Evolutionary conservation across 2,888 invertebrate genomes (phyloP).

Genomic region (Drosophila pseudotakahashii): DNA sequence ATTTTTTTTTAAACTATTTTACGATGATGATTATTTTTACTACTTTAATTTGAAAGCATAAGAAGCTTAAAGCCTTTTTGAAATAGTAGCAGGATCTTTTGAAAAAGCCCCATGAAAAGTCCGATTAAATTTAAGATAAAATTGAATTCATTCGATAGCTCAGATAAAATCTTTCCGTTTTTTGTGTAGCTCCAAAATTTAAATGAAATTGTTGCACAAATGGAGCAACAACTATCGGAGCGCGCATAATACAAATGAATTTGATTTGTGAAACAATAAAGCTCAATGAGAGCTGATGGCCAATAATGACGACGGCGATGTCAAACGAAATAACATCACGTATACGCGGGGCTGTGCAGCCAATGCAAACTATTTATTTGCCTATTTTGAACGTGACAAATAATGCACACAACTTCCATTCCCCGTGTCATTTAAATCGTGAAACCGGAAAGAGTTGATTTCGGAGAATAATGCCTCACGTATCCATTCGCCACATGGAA

Average conservation of each 20-base stretch:
- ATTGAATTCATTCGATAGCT: not conserved
- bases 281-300: constrained; percentile 62
- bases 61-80: too few species aligned
- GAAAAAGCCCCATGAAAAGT: too few species aligned
- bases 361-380: constrained; percentile 55
- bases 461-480: constrained; percentile 43
- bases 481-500: constrained; percentile 36
- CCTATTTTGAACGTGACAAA: constrained; percentile 68
- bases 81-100: too few species aligned
- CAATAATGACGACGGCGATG: constrained; percentile 27
- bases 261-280: constrained; percentile 78
- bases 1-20: too few species aligned
- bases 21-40: too few species aligned
- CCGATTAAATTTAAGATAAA: not conserved
- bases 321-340: constrained; percentile 73
- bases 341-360: constrained; percentile 50
- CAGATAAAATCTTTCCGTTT: not conserved
- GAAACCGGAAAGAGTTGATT: constrained; percentile 58
- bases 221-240: constrained; percentile 38
- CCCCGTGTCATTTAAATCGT: constrained; percentile 25
- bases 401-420: constrained; percentile 55
- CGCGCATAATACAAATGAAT: constrained; percentile 73
- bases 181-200: constrained; percentile 10
- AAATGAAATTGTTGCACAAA: constrained; percentile 57
- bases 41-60: too few species aligned